These are phyloP conservation scores for Pseudochirops cupreus DNA, from an alignment of 2,797 vertebrate species.

Conservation along the genomic window DNA sequence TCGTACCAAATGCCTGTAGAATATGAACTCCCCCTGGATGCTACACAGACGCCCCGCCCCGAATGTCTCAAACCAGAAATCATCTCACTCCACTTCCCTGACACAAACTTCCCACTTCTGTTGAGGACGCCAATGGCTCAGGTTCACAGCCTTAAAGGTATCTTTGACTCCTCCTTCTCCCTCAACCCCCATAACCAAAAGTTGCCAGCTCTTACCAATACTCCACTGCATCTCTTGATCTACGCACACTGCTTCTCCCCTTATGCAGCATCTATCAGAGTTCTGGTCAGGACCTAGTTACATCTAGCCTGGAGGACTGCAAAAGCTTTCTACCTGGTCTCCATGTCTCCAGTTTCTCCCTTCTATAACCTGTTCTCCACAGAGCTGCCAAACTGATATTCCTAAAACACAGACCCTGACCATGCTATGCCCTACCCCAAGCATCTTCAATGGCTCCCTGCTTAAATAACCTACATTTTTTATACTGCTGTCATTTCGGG, in stretches of 20 bases:
- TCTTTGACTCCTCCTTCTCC: neutral
- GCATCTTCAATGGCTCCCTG: neutral
- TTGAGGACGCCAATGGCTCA: neutral
- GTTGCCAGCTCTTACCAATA: neutral
- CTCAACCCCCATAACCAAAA: neutral
- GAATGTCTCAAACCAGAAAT: neutral
- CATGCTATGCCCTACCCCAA: neutral
- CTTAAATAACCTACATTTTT: neutral
- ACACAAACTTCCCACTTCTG: neutral
- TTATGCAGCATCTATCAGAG: neutral
- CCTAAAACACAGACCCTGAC: neutral
- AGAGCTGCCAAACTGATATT: neutral
- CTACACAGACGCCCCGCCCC: neutral
- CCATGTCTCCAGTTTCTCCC: neutral
- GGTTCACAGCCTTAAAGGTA: neutral
- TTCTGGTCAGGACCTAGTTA: neutral
- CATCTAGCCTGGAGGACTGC: neutral
- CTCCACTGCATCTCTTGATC: neutral
- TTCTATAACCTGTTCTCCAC: neutral
- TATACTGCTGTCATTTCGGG: neutral
- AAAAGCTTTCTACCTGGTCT: neutral
- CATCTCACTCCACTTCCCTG: neutral
- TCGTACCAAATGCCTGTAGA: neutral
- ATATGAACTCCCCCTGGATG: neutral
- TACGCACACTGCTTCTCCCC: neutral